Conservation (phyloP, 2,797 vertebrate genomes). For the Alfaro cultratus region DNA sequence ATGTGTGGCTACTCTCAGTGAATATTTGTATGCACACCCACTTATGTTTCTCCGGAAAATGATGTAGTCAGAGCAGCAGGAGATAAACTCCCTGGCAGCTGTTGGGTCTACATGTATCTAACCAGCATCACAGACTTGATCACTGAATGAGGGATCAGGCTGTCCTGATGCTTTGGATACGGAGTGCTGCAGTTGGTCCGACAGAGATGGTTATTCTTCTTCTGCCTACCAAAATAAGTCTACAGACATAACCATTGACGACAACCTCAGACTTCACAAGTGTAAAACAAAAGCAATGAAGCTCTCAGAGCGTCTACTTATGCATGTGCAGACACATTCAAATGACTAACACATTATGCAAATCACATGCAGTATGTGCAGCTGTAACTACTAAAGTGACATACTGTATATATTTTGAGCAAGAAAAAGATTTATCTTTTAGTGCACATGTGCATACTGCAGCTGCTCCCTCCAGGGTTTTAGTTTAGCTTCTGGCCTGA, state of each 20-base stretch:
- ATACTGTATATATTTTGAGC: conserved; percentile 20
- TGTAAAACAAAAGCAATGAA: conserved; percentile 10
- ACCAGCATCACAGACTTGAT: conserved; percentile 57
- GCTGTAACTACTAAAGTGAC: conserved; percentile 17
- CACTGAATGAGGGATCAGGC: conserved; percentile 54
- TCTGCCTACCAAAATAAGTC: conserved; percentile 45
- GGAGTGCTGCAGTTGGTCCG: conserved; percentile 42
- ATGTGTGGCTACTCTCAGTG: conserved; percentile 26
- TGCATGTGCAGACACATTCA: conserved; percentile 10
- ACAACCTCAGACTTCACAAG: neutral
- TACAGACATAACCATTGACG: neutral
- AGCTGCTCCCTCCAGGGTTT: conserved; percentile 23
- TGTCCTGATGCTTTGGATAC: conserved; percentile 53
- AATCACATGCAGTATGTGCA: neutral
- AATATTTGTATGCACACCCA: neutral
- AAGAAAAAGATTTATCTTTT: conserved; percentile 25
- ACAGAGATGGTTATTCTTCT: conserved; percentile 48
- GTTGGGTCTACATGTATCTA: conserved; percentile 56
- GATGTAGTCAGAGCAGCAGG: conserved; percentile 48
- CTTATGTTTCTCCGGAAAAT: conserved; percentile 34
- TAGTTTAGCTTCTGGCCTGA: conserved; percentile 14
- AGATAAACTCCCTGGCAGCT: conserved; percentile 53
- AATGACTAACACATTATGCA: neutral
- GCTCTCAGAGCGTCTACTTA: conserved; percentile 16
- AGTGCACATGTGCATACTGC: conserved; percentile 4